Evolutionary conservation across 2,888 invertebrate species (phyloP), one percentile per base, ranked within the genome.

Genomic region (Odontomyia ornata): DNA sequence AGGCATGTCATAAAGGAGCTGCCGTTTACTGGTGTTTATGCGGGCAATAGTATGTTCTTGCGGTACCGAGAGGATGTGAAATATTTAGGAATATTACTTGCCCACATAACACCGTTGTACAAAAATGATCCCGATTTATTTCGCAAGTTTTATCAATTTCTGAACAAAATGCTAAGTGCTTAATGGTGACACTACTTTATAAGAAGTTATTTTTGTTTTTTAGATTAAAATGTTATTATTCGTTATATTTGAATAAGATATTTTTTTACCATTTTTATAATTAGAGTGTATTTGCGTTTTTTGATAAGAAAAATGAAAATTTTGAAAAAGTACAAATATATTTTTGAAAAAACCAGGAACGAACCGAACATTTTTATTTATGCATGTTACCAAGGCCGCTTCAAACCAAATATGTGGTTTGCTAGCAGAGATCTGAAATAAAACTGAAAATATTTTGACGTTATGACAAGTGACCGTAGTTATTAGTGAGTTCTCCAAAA

Each of bases 21-120:
- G 0, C 76, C 82, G 13, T 73, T 57, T 28, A 80, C 81, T 21
- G 81, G 82, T 73, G 82, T 84, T 18, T 80, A 81, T 11, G 80
- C 83, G 21, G 81, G 82, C 77, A 79, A 79, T 9, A 79, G 80
- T 1, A 65, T 82, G 0, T 78, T 82, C 28, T 52, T 76, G 18
- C 80, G 81, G 75, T 84, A 83, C 79, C 81, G 83, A 7, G 81
- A 78, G 15, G 83, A 84, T 79, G 75, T 83, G 1, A 83, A 83
- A 73, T 82, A 79, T 77, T 60, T 82, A 36, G 76, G 80, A n/a
- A 80, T 81, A 21, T 76, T 84, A 15, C 79, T 80, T 30, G 76
- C 80, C 36, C 80, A 23, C 25, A 25, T 69, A 9, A 46, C 36
- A 15, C 13, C 5, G 57, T 21, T 73, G 21, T 30, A 27, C 15